Evolutionary conservation across 2,797 vertebrate genomes (phyloP), one percentile per base, ranked within the genome.

Genomic region (Rhadinocentrus ornatus): DNA sequence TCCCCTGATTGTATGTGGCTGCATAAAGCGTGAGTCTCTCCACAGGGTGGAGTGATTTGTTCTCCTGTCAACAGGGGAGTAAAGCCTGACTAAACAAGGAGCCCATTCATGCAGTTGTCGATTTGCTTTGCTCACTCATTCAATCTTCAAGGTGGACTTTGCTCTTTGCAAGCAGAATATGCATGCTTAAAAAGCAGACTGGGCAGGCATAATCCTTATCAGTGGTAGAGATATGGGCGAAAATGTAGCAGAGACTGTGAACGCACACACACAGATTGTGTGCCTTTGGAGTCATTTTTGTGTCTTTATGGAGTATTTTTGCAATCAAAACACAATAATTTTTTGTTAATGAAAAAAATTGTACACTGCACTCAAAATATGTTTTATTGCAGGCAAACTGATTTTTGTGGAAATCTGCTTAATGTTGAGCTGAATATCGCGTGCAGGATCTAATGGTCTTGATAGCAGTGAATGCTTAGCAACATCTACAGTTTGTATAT

Each of bases 121-220:
- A 81, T 90, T 81, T 69, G 53, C 75, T 84, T 59, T 66, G 71
- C 87, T 80, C 44, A 13, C 69, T 87, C 84, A 71, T 90, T 92
- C 85, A 81, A 71, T 78, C 84, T 78, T 81, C 82, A 62, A 73
- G 70, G 52, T 85, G 87, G 88, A 93, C 92, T 93, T 93, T 91
- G 88, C 77, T 85, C 89, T 77, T 48, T 66, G 69, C 65, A 69
- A 78, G 81, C 78, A 85, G 75, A 81, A 57, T 76, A 62, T 76
- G 73, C 78, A 75, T 75, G 75, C 84, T 85, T 75, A 67, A 77
- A 69, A 77, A 77, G 82, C 59, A 71, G 77, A 75, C 60, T 11
- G 35, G 85, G 80, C 73, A 6, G 81, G 57, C 78, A 81, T 83
- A 82, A 53, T 82, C 65, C 86, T 91, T 92, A 93, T 92, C 91